These are phyloP conservation scores for Geophilus truncorum DNA, from an alignment of 2,888 invertebrate genomes.

Conservation along the genomic window DNA sequence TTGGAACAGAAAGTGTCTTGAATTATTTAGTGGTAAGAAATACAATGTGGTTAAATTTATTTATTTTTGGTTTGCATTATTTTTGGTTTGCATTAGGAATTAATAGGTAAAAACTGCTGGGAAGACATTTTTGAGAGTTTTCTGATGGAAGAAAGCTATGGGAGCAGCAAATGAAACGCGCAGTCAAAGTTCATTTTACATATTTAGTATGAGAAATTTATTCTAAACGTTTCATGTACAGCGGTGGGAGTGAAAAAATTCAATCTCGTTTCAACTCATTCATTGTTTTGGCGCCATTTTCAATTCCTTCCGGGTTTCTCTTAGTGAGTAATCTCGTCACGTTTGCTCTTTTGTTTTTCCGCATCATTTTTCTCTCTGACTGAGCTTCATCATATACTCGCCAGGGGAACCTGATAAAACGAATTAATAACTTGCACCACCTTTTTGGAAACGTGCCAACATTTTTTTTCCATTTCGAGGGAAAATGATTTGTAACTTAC, in stretches of 20 bases:
- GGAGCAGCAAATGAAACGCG: no score
- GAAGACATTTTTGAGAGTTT: no score
- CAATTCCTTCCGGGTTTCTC: conserved; percentile 18
- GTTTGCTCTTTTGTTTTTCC: conserved; percentile 27
- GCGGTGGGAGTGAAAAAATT: background rate
- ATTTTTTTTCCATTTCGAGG: background rate
- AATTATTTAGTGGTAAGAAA: no score
- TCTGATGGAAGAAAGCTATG: no score
- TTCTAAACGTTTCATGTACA: background rate
- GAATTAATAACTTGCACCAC: conserved; percentile 27
- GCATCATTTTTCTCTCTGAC: conserved; percentile 25
- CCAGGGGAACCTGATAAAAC: conserved; percentile 18
- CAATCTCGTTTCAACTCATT: background rate
- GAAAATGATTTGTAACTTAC: conserved; percentile 7
- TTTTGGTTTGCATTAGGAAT: no score
- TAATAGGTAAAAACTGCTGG: no score
- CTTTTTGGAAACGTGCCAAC: background rate
- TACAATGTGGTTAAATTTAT: no score
- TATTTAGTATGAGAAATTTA: background rate
- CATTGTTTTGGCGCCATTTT: conserved; percentile 18
- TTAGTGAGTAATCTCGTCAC: conserved; percentile 17
- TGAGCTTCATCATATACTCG: conserved; percentile 25
- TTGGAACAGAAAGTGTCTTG: no score
- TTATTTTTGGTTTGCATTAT: no score
- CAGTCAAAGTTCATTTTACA: no score